Evolutionary conservation across 1,140 invertebrate species (phyloP).

Genomic region (Polypedilum pembai): DNA sequence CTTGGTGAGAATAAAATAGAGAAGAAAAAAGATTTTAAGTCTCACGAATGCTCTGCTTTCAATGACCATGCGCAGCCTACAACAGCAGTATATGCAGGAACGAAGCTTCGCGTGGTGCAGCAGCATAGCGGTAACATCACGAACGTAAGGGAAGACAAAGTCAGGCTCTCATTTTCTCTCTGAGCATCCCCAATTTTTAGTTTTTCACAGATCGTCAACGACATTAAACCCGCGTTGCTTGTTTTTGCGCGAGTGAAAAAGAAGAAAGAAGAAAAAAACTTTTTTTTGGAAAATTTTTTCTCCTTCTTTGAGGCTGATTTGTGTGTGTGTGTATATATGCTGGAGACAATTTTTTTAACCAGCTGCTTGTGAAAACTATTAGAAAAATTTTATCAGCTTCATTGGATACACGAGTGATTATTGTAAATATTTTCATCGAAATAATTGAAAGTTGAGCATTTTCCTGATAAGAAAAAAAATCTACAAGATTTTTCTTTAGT

Average conservation of each 20-base stretch:
- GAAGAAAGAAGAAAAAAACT: not conserved
- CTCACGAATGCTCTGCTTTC: not conserved
- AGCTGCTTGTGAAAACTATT: not conserved
- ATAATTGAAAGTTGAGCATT: no score
- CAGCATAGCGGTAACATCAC: not conserved
- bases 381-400: not conserved
- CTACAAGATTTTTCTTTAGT: no score
- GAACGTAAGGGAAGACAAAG: not conserved
- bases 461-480: no score
- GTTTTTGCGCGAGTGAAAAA: not conserved
- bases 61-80: not conserved
- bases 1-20: not conserved
- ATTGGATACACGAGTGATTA: not conserved
- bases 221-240: constrained; percentile 10
- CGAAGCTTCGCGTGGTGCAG: constrained; percentile 11
- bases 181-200: not conserved
- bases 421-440: no score
- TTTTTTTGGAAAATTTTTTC: not conserved
- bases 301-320: no score
- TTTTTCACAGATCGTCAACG: constrained; percentile 27
- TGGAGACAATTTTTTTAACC: constrained; percentile 17
- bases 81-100: not conserved
- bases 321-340: not conserved
- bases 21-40: not conserved
- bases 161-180: not conserved